phyloP scores from a whole-genome alignment of 30 jellyfish, hydroid and myxozoan species.

The Haliclystus octoradiatus region DNA sequence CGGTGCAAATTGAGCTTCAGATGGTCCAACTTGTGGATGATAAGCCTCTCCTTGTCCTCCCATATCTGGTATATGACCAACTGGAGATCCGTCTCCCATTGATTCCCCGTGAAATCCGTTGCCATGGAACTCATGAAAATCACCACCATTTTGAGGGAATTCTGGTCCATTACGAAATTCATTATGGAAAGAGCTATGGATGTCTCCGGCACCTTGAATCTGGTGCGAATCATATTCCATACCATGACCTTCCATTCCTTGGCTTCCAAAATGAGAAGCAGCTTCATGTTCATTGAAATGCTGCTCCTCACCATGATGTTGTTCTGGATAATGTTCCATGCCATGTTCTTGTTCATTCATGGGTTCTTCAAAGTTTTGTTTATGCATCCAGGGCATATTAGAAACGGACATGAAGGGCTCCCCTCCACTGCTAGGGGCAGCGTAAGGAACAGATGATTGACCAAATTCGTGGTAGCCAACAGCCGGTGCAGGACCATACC shows the following conservation, averaged over 20 bases:
- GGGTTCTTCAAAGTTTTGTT: conserved; percentile 22
- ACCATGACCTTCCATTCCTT: no score
- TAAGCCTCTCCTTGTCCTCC: conserved; percentile 9
- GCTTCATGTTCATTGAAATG: no score
- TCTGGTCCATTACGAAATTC: no score
- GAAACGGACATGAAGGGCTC: conserved; percentile 4
- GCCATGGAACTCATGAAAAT: background rate
- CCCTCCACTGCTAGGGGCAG: conserved; percentile 33
- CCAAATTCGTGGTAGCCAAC: conserved; percentile 56
- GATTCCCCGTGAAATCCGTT: conserved; percentile 21
- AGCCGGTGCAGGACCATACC: conserved; percentile 74
- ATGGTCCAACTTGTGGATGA: no score
- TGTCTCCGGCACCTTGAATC: no score
- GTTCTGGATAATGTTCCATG: no score
- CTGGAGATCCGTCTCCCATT: conserved; percentile 12
- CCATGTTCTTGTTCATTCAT: conserved; percentile 8
- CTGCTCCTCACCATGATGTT: no score
- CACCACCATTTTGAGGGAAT: conserved; percentile 2
- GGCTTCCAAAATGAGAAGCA: no score
- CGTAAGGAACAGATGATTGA: conserved; percentile 29
- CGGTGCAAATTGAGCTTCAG: background rate
- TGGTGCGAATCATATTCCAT: no score
- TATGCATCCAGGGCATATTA: no score
- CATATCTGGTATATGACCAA: conserved; percentile 36
- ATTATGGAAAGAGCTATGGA: no score